A percentile compares a stretch with the other conserved stretches of the same genome.
phyloP scores from a whole-genome alignment of 2,888 invertebrate species.

The Ornithoptera alexandrae region DNA sequence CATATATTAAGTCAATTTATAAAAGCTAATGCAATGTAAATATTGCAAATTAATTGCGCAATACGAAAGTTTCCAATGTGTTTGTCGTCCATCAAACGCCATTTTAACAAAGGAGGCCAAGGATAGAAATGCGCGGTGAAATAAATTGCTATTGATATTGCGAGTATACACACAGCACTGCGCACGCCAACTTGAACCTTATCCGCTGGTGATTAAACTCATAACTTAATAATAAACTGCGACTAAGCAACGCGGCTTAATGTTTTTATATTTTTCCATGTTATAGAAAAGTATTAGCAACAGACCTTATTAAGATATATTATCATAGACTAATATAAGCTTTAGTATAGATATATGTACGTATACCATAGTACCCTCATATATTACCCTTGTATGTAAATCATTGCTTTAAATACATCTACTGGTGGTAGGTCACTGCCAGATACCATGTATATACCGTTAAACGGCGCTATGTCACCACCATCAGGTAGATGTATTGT shows the following conservation, averaged over 20 bases:
- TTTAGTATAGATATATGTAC: too few relatives aligned
- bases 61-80: conserved; percentile 8
- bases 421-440: too few relatives aligned
- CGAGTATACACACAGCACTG: not conserved
- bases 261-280: too few relatives aligned
- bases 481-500: too few relatives aligned
- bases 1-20: not conserved
- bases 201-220: not conserved
- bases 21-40: not conserved
- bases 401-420: too few relatives aligned
- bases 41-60: conserved; percentile 15
- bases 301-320: too few relatives aligned
- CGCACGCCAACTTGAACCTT: not conserved
- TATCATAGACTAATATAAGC: too few relatives aligned
- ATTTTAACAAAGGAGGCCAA: conserved; percentile 22
- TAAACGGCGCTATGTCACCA: too few relatives aligned
- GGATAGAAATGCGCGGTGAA: conserved; percentile 13
- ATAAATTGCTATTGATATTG: conserved; percentile 20
- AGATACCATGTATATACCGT: too few relatives aligned
- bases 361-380: too few relatives aligned
- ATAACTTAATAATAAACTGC: not conserved
- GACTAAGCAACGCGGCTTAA: not conserved
- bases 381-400: too few relatives aligned
- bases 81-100: conserved; percentile 14
- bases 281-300: too few relatives aligned